Evolutionary conservation across 2,888 invertebrate genomes (phyloP).

Genomic region (Pseudoips prasinana): DNA sequence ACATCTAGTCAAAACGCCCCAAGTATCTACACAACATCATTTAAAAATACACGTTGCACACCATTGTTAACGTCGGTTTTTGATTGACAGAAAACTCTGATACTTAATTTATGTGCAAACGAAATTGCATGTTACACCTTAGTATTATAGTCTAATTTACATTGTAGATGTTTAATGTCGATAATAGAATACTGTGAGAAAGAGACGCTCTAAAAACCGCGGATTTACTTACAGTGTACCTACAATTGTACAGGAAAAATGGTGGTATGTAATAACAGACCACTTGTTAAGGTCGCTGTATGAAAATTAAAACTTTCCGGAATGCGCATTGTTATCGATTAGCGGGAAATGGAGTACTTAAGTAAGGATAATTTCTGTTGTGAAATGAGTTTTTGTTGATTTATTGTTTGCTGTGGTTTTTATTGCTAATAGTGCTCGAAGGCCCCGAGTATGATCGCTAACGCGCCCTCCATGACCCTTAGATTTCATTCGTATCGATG

Average conservation of each 20-base stretch:
- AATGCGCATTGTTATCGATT: slow-evolving; percentile 28
- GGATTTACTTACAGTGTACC: slow-evolving; percentile 38
- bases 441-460: no score
- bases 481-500: no score
- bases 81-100: no score
- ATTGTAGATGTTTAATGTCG: slow-evolving; percentile 20
- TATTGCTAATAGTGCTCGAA: no score
- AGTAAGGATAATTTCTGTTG: slow-evolving; percentile 14
- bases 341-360: slow-evolving; percentile 12
- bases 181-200: slow-evolving; percentile 51
- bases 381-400: slow-evolving; percentile 11
- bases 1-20: slow-evolving; percentile 28
- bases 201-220: slow-evolving; percentile 55
- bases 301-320: slow-evolving; percentile 30
- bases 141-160: slow-evolving; percentile 19
- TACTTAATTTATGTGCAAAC: slow-evolving; percentile 7
- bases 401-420: slow-evolving; percentile 12
- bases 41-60: slow-evolving; percentile 30
- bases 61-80: slow-evolving; percentile 25
- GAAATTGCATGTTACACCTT: slow-evolving; percentile 20
- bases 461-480: no score
- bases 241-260: slow-evolving; percentile 30
- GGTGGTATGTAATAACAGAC: slow-evolving; percentile 23
- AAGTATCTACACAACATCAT: slow-evolving; percentile 20
- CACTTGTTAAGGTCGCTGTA: slow-evolving; percentile 27